These are phyloP conservation scores for Pedionomus torquatus DNA, from an alignment of 2,113 vertebrate genomes.

Conservation along the genomic window DNA sequence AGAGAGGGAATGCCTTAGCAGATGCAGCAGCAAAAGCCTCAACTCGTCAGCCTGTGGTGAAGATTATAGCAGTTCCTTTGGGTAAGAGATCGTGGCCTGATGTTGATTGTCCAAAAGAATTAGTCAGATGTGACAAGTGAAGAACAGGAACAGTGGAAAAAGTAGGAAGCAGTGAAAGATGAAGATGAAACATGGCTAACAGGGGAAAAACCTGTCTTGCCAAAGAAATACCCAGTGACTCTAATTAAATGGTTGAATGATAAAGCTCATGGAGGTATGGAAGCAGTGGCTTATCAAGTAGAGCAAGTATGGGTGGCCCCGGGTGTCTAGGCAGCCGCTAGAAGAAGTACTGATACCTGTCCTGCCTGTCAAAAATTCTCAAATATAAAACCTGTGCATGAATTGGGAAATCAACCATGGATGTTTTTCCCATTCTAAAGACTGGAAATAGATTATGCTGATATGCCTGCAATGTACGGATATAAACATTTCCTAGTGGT, in stretches of 20 bases:
- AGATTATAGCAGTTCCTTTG: neutral
- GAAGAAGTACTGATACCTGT: neutral
- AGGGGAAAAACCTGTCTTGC: neutral
- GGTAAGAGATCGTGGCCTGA: neutral
- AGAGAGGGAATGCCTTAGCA: neutral
- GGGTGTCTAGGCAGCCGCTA: neutral
- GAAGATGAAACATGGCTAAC: neutral
- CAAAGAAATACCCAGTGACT: neutral
- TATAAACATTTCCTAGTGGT: neutral
- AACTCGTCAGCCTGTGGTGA: accelerated
- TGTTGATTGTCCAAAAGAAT: neutral
- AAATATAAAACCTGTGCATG: neutral
- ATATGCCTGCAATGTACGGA: neutral
- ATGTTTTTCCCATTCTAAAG: neutral
- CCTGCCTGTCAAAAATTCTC: neutral
- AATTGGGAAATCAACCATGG: neutral
- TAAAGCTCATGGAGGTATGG: neutral
- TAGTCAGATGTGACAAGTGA: neutral
- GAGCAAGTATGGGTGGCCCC: neutral
- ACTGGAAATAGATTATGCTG: neutral
- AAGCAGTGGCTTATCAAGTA: neutral
- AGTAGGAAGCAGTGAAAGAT: neutral
- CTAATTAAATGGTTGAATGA: neutral
- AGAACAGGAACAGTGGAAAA: neutral
- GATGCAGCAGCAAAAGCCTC: accelerated